Evolutionary conservation across 2,888 invertebrate genomes (phyloP).

Genomic region (Baccha elongata): DNA sequence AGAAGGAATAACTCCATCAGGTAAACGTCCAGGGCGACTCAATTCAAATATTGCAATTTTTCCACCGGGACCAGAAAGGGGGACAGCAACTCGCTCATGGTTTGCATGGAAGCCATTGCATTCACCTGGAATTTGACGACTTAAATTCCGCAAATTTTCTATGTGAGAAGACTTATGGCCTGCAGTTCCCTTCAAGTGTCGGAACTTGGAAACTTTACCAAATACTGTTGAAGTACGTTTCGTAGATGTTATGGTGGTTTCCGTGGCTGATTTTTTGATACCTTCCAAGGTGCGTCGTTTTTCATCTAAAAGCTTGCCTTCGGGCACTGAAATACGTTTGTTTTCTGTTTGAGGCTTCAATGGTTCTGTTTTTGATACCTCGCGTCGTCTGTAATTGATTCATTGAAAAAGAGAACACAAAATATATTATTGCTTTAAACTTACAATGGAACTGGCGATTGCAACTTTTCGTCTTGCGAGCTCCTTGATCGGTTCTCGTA

Average conservation of each 20-base stretch:
- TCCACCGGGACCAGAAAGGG: constrained; percentile 94
- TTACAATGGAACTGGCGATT: constrained; percentile 89
- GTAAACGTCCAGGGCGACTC: constrained; percentile 88
- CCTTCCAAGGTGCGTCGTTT: constrained; percentile 77
- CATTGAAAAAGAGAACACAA: background rate
- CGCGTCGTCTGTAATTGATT: constrained; percentile 84
- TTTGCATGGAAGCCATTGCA: constrained; percentile 97
- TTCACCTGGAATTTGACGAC: constrained; percentile 95
- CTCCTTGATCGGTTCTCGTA: constrained; percentile 91
- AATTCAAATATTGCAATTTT: constrained; percentile 94
- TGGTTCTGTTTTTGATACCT: constrained; percentile 83
- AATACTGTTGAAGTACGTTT: constrained; percentile 94
- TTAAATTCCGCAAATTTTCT: constrained; percentile 95
- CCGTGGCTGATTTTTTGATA: constrained; percentile 82
- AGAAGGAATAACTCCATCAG: constrained; percentile 92
- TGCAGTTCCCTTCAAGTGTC: constrained; percentile 95
- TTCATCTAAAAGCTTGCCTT: constrained; percentile 79
- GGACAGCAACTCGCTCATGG: constrained; percentile 93
- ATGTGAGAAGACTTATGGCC: constrained; percentile 95
- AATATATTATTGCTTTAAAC: constrained; percentile 76
- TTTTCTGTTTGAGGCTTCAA: constrained; percentile 76
- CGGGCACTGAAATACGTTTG: constrained; percentile 80
- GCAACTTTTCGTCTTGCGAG: constrained; percentile 86
- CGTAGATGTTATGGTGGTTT: constrained; percentile 84
- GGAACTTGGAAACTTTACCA: constrained; percentile 94